These are phyloP conservation scores for Callorhinus ursinus DNA, from an alignment of 2,113 vertebrate genomes.

Conservation along the genomic window DNA sequence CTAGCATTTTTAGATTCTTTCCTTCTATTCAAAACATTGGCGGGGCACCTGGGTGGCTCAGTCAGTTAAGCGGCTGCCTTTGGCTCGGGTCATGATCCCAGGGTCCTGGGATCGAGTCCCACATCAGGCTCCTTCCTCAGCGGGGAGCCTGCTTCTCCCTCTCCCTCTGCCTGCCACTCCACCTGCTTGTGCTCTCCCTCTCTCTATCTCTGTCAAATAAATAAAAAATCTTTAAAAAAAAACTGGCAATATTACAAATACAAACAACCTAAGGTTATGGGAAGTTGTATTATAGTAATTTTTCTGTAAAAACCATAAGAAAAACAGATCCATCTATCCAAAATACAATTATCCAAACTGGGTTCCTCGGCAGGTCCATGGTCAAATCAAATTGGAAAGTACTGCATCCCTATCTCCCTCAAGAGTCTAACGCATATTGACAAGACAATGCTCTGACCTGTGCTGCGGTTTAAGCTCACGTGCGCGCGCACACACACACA, in stretches of 20 bases:
- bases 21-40: constrained; percentile 50
- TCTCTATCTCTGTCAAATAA: too few relatives aligned
- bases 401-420: background rate
- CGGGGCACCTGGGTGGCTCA: background rate
- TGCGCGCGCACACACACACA: rapidly evolving
- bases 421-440: background rate
- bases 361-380: background rate
- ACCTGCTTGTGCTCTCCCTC: too few relatives aligned
- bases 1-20: constrained; percentile 24
- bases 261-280: constrained; percentile 4
- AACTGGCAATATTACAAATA: background rate
- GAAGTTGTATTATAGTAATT: background rate
- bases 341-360: background rate
- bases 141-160: too few relatives aligned
- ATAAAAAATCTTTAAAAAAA: background rate
- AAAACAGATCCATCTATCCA: background rate
- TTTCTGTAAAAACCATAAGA: background rate
- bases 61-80: too few relatives aligned
- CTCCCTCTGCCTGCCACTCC: too few relatives aligned
- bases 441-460: background rate
- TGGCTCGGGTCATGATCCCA: too few relatives aligned
- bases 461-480: background rate
- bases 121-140: too few relatives aligned
- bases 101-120: too few relatives aligned
- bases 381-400: background rate